Evolutionary conservation across 2,888 invertebrate genomes (phyloP).

Genomic region (Acleris literana): DNA sequence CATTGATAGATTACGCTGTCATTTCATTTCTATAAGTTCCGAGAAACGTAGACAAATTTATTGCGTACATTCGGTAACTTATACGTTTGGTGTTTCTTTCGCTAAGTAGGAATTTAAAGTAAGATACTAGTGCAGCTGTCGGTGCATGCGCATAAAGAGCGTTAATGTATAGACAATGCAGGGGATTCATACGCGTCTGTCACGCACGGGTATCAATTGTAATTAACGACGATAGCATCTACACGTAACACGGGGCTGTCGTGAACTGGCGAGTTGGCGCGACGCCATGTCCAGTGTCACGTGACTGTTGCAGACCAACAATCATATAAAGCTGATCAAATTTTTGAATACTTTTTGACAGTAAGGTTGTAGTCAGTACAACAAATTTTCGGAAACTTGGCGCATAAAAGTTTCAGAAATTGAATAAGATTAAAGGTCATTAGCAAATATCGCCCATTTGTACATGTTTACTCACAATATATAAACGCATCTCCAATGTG

Average conservation of each 20-base stretch:
- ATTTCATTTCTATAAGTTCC: constrained; percentile 21
- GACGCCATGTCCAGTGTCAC: not conserved
- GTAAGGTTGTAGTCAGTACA: too few relatives aligned
- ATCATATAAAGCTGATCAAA: too few relatives aligned
- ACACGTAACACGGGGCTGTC: too few relatives aligned
- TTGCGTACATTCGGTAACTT: constrained; percentile 19
- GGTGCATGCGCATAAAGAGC: constrained; percentile 15
- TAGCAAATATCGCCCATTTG: too few relatives aligned
- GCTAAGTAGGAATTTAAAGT: not conserved
- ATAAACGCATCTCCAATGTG: too few relatives aligned
- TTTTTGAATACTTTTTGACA: too few relatives aligned
- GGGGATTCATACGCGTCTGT: constrained; percentile 22
- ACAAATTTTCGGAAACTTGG: too few relatives aligned
- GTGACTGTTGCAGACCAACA: too few relatives aligned
- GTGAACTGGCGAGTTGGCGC: not conserved
- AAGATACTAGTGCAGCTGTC: not conserved
- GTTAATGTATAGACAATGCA: constrained; percentile 14
- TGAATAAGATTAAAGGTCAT: too few relatives aligned
- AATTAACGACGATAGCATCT: constrained; percentile 30
- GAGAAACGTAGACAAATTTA: constrained; percentile 21
- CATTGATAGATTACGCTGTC: constrained; percentile 21
- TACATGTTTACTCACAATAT: too few relatives aligned
- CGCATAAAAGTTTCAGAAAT: too few relatives aligned
- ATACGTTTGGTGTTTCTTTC: constrained; percentile 4
- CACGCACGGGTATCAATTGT: constrained; percentile 30